These are phyloP conservation scores for Marisa cornuarietis DNA, from an alignment of 1,140 invertebrate genomes.

Conservation along the genomic window DNA sequence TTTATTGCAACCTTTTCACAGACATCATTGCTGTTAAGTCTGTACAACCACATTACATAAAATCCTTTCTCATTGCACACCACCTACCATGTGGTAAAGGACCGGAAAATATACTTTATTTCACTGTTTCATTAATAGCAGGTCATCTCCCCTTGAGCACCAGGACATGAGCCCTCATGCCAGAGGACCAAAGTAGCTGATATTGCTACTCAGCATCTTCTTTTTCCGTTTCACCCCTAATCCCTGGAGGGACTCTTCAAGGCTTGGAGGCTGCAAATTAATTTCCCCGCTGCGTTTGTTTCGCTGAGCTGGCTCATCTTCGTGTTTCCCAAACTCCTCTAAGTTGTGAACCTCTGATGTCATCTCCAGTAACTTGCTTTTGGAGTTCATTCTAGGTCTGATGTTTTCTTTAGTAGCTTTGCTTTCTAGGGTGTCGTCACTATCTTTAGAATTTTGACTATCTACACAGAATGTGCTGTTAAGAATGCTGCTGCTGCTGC, in stretches of 20 bases:
- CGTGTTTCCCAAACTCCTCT: slow-evolving; percentile 40
- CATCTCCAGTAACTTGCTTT: background rate
- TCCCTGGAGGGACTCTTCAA: slow-evolving; percentile 21
- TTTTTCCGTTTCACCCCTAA: slow-evolving; percentile 34
- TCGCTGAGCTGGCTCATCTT: background rate
- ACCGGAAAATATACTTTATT: background rate
- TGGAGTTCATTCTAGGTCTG: background rate
- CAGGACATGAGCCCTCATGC: background rate
- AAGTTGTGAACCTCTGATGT: slow-evolving; percentile 19
- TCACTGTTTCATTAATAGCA: background rate
- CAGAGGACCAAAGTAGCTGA: slow-evolving; percentile 22
- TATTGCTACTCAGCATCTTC: slow-evolving; percentile 31
- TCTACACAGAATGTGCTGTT: slow-evolving; percentile 36
- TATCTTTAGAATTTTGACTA: slow-evolving; percentile 15
- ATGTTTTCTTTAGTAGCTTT: slow-evolving; percentile 4
- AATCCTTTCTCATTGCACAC: background rate
- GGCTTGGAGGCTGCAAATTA: slow-evolving; percentile 20
- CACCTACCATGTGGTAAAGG: background rate
- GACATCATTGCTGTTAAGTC: no score
- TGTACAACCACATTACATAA: background rate
- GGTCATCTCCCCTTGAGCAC: background rate
- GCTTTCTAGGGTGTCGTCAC: slow-evolving; percentile 4
- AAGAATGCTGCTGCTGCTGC: background rate
- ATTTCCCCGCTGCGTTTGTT: slow-evolving; percentile 23
- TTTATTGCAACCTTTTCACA: no score